A percentile compares a stretch with the other conserved stretches of the same genome.
Conservation (phyloP, 2,797 vertebrate genomes). For the Acridotheres tristis region DNA sequence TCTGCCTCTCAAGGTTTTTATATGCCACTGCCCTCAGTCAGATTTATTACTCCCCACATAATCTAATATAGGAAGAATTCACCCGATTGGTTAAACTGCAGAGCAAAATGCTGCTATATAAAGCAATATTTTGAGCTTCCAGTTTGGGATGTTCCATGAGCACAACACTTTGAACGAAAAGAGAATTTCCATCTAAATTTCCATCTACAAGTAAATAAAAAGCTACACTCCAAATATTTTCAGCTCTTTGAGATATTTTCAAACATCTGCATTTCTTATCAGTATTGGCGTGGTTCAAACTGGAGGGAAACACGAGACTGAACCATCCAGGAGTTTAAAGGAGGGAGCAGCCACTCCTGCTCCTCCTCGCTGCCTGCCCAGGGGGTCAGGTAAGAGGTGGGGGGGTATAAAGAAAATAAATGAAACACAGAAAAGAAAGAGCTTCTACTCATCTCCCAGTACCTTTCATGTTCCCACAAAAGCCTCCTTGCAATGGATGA, state of each 20-base stretch:
- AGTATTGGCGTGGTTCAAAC: accelerated
- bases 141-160: conserved; percentile 44
- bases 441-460: not conserved
- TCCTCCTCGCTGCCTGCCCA: not conserved
- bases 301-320: not conserved
- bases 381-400: not conserved
- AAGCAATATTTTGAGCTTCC: conserved; percentile 54
- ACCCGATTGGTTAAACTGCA: conserved; percentile 50
- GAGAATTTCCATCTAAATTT: not conserved
- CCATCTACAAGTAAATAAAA: conserved; percentile 31
- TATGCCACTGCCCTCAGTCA: conserved; percentile 33
- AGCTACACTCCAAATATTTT: not conserved
- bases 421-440: not conserved
- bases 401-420: not conserved
- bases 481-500: not conserved
- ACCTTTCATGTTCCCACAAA: not conserved
- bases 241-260: conserved; percentile 33
- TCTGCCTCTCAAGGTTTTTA: conserved; percentile 32
- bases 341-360: not conserved
- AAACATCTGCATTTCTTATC: conserved; percentile 28
- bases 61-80: conserved; percentile 64
- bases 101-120: conserved; percentile 56
- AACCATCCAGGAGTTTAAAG: not conserved
- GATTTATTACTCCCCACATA: conserved; percentile 56
- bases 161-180: conserved; percentile 5